Base-by-base conservation (phyloP, 1,140 invertebrate species). In the Temnothorax nylanderi region DNA sequence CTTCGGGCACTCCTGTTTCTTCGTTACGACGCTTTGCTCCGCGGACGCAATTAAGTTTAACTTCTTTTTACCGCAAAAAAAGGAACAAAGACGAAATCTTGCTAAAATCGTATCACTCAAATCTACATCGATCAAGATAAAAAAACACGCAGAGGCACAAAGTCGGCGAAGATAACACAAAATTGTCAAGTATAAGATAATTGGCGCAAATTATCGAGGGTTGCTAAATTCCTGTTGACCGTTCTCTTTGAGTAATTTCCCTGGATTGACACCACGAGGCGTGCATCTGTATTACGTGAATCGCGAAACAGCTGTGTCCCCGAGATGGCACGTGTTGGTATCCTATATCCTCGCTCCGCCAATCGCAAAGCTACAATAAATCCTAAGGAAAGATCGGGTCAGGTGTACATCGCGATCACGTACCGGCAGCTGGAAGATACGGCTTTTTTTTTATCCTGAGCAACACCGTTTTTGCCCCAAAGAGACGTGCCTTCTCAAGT, bases 231-330 rank as follows among this genome's bases (percentile, higher is more conserved):
- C 2, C 58, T 16, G 49, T 37, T 34, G 34, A 54, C 44, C 56
- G n/a, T 54, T 64, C 26, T 51, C 21, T 47, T n/a, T 49, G 47
- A 80, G 34, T 54, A 88, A 87, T 81, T 34, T 51, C 10, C 0
- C 10, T 69, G 49, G 44, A 54, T 56, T 13, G 16, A 56, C 18
- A 49, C 13, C 34, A 26, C 44, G 49, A 51, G 8, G 16, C 13
- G 62, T 86, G 87, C 90, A 87, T 91, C 89, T 86, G 74, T 90
- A 67, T 65, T 88, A 91, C 90, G 88, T 78, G 91, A 85, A 84
- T 62, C 76, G 49, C 76, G 77, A 44, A 69, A 87, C 86, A 86
- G 90, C 90, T 93, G 92, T 89, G 88, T 75, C 54, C 37, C 49
- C 67, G 34, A 41, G 37, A 65, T 67, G 87, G 91, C 92, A 93